Percentiles rank a stretch among this genome's conserved stretches.
These are phyloP conservation scores for Pachliopta kotzebuea DNA, from an alignment of 2,888 invertebrate genomes.

Conservation along the genomic window DNA sequence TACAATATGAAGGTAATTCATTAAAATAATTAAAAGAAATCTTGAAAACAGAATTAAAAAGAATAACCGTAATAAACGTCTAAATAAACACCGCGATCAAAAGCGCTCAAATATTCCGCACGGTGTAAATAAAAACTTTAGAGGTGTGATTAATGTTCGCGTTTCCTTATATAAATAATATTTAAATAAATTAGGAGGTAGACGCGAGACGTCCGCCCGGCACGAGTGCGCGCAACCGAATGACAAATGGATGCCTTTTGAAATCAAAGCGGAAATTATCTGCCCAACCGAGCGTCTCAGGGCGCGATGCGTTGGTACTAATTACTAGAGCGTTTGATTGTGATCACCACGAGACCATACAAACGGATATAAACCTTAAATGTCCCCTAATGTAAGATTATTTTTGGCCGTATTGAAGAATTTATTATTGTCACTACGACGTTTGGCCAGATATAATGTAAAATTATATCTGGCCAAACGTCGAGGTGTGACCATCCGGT, in stretches of 20 bases:
- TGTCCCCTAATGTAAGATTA: slow-evolving; percentile 40
- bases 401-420: slow-evolving; percentile 38
- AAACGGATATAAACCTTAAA: slow-evolving; percentile 47
- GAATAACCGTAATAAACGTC: slow-evolving; percentile 60
- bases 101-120: slow-evolving; percentile 60
- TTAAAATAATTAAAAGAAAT: slow-evolving; percentile 37
- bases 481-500: slow-evolving; percentile 78
- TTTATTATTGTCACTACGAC: slow-evolving; percentile 73
- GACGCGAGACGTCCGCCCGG: slow-evolving; percentile 67
- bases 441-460: slow-evolving; percentile 77
- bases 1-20: not conserved
- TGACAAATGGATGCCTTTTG: slow-evolving; percentile 79
- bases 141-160: slow-evolving; percentile 77
- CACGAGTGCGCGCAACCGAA: slow-evolving; percentile 70
- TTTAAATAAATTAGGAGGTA: slow-evolving; percentile 76
- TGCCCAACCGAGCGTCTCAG: slow-evolving; percentile 74
- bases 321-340: slow-evolving; percentile 78
- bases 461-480: slow-evolving; percentile 74
- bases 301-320: slow-evolving; percentile 71
- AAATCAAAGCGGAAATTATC: slow-evolving; percentile 78
- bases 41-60: slow-evolving; percentile 46
- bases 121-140: slow-evolving; percentile 75
- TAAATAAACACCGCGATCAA: slow-evolving; percentile 64
- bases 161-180: slow-evolving; percentile 80
- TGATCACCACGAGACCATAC: slow-evolving; percentile 53